Evolutionary conservation across 2,797 vertebrate genomes (phyloP).

Genomic region (Ciconia nigra): DNA sequence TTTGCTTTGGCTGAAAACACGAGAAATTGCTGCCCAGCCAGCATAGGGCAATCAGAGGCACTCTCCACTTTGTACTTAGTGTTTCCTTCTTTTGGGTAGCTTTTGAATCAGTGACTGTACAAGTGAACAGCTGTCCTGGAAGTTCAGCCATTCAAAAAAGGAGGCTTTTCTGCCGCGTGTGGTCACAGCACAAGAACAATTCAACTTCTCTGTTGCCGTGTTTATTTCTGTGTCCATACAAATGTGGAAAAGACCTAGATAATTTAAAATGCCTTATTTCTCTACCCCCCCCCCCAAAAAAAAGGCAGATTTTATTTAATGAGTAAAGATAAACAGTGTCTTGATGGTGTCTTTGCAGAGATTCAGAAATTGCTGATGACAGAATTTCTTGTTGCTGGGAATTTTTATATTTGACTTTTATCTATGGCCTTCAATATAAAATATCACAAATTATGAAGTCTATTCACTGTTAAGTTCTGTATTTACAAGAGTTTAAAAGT

Average conservation of each 20-base stretch:
- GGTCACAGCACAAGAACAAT: neutral
- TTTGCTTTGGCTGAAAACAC: neutral
- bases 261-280: neutral
- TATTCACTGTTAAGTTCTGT: neutral
- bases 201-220: neutral
- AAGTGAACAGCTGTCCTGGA: neutral
- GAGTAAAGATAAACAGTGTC: neutral
- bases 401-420: neutral
- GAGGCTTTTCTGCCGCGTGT: neutral
- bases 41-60: neutral
- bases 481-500: neutral
- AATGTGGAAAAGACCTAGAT: neutral
- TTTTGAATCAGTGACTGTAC: neutral
- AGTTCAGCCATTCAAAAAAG: neutral
- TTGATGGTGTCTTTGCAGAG: neutral
- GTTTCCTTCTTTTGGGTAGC: neutral
- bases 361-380: neutral
- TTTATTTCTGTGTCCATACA: neutral
- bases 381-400: neutral
- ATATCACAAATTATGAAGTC: neutral
- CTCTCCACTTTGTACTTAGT: neutral
- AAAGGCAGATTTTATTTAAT: neutral
- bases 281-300: neutral
- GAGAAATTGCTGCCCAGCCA: neutral
- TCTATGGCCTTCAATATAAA: neutral